Evolutionary conservation across 2,888 invertebrate species (phyloP), one percentile per base, ranked within the genome.

Genomic region (Phortica okadai): DNA sequence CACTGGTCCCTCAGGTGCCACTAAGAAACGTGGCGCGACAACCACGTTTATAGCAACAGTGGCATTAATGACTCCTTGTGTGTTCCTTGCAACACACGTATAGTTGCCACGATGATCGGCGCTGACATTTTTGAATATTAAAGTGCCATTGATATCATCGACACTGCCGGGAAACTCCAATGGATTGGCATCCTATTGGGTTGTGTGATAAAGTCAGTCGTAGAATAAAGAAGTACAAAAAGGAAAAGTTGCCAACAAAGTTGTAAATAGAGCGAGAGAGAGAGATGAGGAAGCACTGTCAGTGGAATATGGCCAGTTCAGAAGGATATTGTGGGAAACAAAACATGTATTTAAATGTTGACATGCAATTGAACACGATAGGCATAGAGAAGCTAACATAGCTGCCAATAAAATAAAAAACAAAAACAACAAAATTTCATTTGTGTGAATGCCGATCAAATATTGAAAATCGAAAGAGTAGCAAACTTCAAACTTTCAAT

Each of bases 31-130:
- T 0, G 98, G 98, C 1, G 96, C 94, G 74, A 97, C 97, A 76
- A 96, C 96, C 82, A 97, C 96, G 89, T 96, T 96, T 76, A 98
- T 94, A 74, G 92, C 93, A 78, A 98, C 97, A 0, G 96, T 96
- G 25, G 96, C 94, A 85, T 96, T 95, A 81, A 98, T 98, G 79
- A 93, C 92, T 5, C 95, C 95, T 87, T 97, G 96, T 4, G 94
- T 93, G 85, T 95, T 96, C 14, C 93, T 93, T 0, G 97, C 98
- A 3, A 95, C 93, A 90, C 98, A 98, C 2, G 95, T 96, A 91
- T 98, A 98, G 82, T 94, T 93, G 7, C 98, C 98, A 74, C 95
- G 93, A 89, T 96, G 95, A n/a, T 95, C 94, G 2, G 94, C 93
- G 56, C 94, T 92, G 0, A 98, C 98, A 69, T 95, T 95, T 76